Evolutionary conservation across 2,888 invertebrate species (phyloP), one percentile per base, ranked within the genome.

Genomic region (Phalera bucephala): DNA sequence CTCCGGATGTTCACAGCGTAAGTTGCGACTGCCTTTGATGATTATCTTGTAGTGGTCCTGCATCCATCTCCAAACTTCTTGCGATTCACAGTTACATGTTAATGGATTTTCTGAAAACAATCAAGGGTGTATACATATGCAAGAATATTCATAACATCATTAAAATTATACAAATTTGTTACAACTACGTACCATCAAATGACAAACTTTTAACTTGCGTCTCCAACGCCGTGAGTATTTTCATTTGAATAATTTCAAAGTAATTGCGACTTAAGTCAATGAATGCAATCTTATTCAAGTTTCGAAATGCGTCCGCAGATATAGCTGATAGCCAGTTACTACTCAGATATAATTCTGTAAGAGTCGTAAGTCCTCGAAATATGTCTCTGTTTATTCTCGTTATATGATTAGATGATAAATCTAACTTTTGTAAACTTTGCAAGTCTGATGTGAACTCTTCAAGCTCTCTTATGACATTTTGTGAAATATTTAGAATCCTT

Each of bases 1-100:
- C 46, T 94, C 93, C 0, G 97, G 97, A 64, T 95, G 94, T 76
- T 96, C 95, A 80, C 97, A 97, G 50, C 93, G 92, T 58, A 96
- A 91, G 46, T 91, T 89, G 42, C 86, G 78, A 63, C 92, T 92
- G 58, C 91, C 91, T 52, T 92, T 91, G 40, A 86, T 69, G 15
- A 94, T 88, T 39, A 95, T 91, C 85, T 96, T 96, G 67, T 94
- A 93, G 87, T 98, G 96, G 76, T 96, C 95, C 68, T 95, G 92
- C 72, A 97, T 91, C 97, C 97, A 98, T 84, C 95, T 95, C 96
- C 97, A 97, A 30, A 97, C 91, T 74, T 96, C 95, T 82, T 96
- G 95, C 41, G 96, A 93, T 74, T 97, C 96, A 78, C 97, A 98
- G 69, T 94, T 95, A 81, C 97, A 98, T 48, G 94, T 93, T 59